A percentile compares a stretch with the other conserved stretches of the same genome.
Conservation (phyloP, 2,113 vertebrate genomes). For the Pristiophorus japonicus region DNA sequence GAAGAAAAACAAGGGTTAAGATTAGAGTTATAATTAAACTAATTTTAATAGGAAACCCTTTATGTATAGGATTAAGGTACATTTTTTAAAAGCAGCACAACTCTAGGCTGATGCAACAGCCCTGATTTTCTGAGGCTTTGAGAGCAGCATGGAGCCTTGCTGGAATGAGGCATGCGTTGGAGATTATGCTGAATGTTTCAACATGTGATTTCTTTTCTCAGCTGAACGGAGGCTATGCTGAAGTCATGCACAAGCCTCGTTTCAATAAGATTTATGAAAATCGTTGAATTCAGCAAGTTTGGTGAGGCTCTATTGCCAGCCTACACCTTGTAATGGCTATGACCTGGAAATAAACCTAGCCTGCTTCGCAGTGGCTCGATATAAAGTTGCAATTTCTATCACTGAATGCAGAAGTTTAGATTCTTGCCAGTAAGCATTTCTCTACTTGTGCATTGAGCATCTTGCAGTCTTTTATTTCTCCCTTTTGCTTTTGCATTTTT, state of each 20-base stretch:
- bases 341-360: neutral
- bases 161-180: neutral
- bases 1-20: neutral
- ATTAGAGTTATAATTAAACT: neutral
- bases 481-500: neutral
- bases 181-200: neutral
- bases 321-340: neutral
- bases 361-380: neutral
- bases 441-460: neutral
- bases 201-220: neutral
- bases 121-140: neutral
- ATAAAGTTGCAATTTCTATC: neutral
- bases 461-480: neutral
- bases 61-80: neutral
- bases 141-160: neutral
- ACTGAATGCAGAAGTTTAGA: neutral
- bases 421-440: neutral
- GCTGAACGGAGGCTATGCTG: neutral
- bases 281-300: neutral
- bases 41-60: neutral
- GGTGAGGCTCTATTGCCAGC: neutral
- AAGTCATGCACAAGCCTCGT: neutral
- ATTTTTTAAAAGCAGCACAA: neutral
- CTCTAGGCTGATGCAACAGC: no score
- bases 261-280: neutral